Conservation (phyloP, 2,113 vertebrate species). For the Vulpes vulpes region DNA sequence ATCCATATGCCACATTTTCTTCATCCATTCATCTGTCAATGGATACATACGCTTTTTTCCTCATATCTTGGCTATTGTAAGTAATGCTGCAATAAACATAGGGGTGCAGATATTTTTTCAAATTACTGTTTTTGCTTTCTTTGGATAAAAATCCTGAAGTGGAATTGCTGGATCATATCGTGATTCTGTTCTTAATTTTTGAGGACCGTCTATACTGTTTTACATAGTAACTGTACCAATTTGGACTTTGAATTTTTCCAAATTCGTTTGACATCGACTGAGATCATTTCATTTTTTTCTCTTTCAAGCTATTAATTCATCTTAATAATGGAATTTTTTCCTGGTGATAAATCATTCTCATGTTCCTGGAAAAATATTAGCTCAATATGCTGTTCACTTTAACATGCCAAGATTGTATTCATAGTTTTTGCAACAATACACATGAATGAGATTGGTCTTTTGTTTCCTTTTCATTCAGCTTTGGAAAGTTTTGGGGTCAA, state of each 20-base stretch:
- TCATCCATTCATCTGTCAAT: background rate
- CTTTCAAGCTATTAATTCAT: background rate
- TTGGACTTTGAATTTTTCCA: background rate
- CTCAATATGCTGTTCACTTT: background rate
- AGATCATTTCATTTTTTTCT: background rate
- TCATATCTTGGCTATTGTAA: background rate
- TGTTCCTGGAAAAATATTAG: background rate
- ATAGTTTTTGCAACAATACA: background rate
- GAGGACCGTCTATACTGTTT: background rate
- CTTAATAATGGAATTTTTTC: background rate
- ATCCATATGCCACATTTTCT: too few species aligned
- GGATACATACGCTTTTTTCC: background rate
- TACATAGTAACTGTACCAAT: background rate
- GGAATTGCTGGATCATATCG: background rate
- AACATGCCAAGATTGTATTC: background rate
- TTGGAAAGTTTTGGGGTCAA: background rate
- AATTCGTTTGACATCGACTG: background rate
- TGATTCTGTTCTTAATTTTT: background rate
- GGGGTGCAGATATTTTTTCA: background rate
- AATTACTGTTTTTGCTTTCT: background rate
- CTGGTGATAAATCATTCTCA: background rate
- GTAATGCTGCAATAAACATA: background rate
- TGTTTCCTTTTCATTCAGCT: background rate
- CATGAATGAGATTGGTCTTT: background rate
- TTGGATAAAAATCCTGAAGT: background rate